Base-by-base conservation (phyloP, 2,888 invertebrate species). In the Cepaea hortensis region DNA sequence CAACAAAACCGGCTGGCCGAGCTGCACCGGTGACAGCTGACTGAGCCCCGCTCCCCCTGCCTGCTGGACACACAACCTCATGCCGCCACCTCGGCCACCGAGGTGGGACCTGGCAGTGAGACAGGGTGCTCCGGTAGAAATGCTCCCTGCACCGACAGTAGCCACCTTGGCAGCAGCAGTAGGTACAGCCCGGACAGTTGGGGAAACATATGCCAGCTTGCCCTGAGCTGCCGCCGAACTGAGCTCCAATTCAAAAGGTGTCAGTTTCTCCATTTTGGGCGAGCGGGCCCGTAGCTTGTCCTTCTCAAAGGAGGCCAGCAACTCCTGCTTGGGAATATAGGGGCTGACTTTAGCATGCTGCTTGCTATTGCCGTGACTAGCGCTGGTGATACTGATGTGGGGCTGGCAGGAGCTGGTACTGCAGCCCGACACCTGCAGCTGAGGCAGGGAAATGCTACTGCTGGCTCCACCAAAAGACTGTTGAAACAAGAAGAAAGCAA, bases 191-290 rank as follows among this genome's bases (percentile, higher is more conserved):
- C 93, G 88, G 11, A 93, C 93, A 9, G 93, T 93, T 3, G 93
- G 93, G 0, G 93, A 93, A 23, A 93, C 92, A 84, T 92, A 93
- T 0, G 93, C 93, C 80, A 93, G 89, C 85, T 93, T 93, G 48
- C 93, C 92, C 80, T 93, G 93, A 23, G 91, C 90, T 48, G 92
- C 91, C 46, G 92, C 90, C 82, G 91, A 88, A 50, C 90, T 91
- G 68, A 92, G 91, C 85, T 92, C 92, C 46, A 92, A 89, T 62
- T 92, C 92, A 68, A 91, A 89, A 1, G 90, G 90, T 15, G 91
- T 91, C 18, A 91, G 87, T 70, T 91, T 89, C 86, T 92, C 92
- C 35, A 87, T 88, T 77, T 92, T 90, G 2, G 92, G 91, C 84
- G 91, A 91, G 50, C 89, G 89, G 62, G 85, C 86, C 23, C 89